phyloP scores from a whole-genome alignment of 2,113 vertebrate species.

The Tiliqua scincoides region DNA sequence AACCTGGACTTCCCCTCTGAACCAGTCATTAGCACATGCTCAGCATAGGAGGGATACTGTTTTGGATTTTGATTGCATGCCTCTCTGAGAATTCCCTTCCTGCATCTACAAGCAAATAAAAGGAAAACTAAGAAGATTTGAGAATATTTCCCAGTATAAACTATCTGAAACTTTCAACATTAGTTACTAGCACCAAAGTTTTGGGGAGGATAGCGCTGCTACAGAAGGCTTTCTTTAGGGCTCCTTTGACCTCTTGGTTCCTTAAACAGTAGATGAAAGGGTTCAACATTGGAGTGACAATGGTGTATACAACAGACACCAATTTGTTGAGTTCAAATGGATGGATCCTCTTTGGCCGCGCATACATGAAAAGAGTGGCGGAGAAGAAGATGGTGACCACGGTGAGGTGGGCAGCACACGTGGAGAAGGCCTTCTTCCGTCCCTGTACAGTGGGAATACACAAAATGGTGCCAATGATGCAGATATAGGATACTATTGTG shows the following conservation, averaged over 20 bases:
- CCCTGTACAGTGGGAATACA: neutral
- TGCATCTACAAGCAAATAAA: too few relatives aligned
- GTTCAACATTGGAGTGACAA: slow-evolving; percentile 51
- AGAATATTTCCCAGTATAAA: neutral
- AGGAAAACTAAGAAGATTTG: neutral
- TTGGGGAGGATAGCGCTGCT: neutral
- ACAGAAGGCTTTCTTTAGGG: slow-evolving; percentile 8
- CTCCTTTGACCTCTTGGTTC: slow-evolving; percentile 59
- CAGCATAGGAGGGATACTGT: too few relatives aligned
- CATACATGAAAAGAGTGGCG: slow-evolving; percentile 60
- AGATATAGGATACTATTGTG: slow-evolving; percentile 46
- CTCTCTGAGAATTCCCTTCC: too few relatives aligned
- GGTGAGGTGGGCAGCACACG: slow-evolving; percentile 57
- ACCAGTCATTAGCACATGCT: too few relatives aligned
- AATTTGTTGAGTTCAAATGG: slow-evolving; percentile 47
- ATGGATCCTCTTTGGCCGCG: slow-evolving; percentile 35
- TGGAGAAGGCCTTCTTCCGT: slow-evolving; percentile 57
- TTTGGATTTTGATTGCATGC: too few relatives aligned
- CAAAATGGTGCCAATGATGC: slow-evolving; percentile 32
- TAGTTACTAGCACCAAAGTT: neutral
- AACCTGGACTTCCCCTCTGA: too few relatives aligned
- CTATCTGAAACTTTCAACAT: neutral
- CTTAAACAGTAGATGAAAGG: slow-evolving; percentile 48
- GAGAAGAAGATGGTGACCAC: slow-evolving; percentile 64
- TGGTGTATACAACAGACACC: slow-evolving; percentile 42